Conservation (phyloP, 2,113 vertebrate genomes). For the Sprattus sprattus region DNA sequence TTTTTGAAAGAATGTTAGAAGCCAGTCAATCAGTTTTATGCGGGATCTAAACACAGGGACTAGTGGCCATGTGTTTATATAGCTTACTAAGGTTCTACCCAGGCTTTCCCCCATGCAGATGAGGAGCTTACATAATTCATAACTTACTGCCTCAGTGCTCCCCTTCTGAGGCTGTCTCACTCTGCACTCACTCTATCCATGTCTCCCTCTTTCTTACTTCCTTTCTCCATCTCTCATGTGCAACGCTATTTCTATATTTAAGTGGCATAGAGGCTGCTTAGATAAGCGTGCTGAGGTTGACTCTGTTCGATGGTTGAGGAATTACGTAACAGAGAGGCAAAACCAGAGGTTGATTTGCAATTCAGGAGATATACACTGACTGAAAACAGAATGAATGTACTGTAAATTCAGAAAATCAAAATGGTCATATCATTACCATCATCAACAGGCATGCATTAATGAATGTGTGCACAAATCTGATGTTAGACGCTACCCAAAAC, state of each 20-base stretch:
- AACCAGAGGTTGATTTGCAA: not conserved
- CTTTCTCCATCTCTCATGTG: conserved; percentile 41
- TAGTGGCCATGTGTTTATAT: not conserved
- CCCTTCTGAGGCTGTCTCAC: not conserved
- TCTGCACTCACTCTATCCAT: conserved; percentile 2
- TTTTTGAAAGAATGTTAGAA: not conserved
- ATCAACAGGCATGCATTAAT: not conserved
- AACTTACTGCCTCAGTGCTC: conserved; percentile 31
- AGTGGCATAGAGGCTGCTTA: conserved; percentile 52
- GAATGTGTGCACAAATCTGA: not conserved
- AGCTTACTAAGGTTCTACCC: conserved; percentile 13
- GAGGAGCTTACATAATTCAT: conserved; percentile 52
- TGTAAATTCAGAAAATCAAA: not conserved
- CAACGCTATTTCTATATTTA: conserved; percentile 54
- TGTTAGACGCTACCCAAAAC: not conserved
- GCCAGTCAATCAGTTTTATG: not conserved
- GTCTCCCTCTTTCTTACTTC: conserved; percentile 40
- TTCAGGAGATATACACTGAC: not conserved
- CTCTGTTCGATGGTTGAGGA: conserved; percentile 65
- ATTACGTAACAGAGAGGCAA: conserved; percentile 64
- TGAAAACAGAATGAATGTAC: not conserved
- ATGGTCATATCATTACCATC: not conserved
- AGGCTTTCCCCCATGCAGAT: conserved; percentile 29
- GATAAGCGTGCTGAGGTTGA: conserved; percentile 65
- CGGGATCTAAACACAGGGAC: not conserved